A percentile compares a stretch with the other conserved stretches of the same genome.
Evolutionary conservation across 2,113 vertebrate species (phyloP).

Genomic region (Abramis brama): DNA sequence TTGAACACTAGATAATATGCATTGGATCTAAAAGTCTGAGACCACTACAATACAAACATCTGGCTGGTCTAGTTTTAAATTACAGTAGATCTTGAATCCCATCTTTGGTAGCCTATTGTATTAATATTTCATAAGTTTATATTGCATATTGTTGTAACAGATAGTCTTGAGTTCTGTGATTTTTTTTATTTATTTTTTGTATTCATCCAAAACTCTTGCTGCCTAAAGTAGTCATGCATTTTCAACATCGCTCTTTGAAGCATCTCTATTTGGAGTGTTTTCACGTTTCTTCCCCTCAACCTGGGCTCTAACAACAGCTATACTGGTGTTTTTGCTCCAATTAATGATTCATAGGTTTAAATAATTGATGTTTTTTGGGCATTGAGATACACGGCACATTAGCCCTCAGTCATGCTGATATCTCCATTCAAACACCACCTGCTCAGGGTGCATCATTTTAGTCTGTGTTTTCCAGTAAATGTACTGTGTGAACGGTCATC

Average conservation of each 20-base stretch:
- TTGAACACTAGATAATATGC: background rate
- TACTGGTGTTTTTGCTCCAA: slow-evolving; percentile 68
- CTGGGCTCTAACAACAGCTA: slow-evolving; percentile 59
- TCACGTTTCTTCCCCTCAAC: slow-evolving; percentile 53
- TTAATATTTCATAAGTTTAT: slow-evolving; percentile 31
- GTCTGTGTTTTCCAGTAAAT: slow-evolving; percentile 1
- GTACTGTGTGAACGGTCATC: background rate
- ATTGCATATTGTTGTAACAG: background rate
- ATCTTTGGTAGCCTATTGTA: background rate
- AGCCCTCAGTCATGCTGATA: slow-evolving; percentile 60
- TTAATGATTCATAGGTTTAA: slow-evolving; percentile 67
- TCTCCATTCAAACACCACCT: slow-evolving; percentile 42
- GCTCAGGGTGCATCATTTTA: background rate
- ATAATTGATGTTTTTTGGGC: slow-evolving; percentile 70
- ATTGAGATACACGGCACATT: slow-evolving; percentile 56
- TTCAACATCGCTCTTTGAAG: slow-evolving; percentile 15
- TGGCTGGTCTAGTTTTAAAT: background rate
- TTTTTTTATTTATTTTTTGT: background rate
- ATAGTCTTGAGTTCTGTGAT: background rate
- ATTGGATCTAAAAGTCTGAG: background rate
- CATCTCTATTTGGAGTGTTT: slow-evolving; percentile 4
- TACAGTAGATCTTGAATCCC: background rate
- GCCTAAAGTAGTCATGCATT: background rate
- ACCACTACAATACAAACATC: too few species aligned
- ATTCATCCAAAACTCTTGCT: background rate